Evolutionary conservation across 2,113 vertebrate genomes (phyloP).

Genomic region (Malurus cyaneus): DNA sequence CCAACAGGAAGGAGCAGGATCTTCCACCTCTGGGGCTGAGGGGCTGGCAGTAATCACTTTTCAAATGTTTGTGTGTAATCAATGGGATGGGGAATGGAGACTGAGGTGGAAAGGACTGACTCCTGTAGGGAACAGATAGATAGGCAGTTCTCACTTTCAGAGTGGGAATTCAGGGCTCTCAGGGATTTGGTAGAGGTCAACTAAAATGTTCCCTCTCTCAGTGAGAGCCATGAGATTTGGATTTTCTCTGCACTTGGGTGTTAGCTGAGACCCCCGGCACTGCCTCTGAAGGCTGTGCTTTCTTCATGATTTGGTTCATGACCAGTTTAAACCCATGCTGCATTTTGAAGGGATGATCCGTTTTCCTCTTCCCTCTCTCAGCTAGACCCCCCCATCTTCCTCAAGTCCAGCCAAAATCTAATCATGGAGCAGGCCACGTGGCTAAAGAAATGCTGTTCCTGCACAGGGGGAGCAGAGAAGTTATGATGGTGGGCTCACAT

Average conservation of each 20-base stretch:
- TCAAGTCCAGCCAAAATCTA: neutral
- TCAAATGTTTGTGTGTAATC: neutral
- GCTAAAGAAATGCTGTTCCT: neutral
- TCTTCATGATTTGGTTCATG: neutral
- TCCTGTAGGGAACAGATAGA: neutral
- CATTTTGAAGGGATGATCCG: neutral
- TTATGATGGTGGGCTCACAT: neutral
- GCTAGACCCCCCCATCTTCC: neutral
- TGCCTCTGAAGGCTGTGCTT: neutral
- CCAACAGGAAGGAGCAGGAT: neutral
- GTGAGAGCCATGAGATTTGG: neutral
- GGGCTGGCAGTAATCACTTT: neutral
- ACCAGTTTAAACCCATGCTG: neutral
- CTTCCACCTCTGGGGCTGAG: neutral
- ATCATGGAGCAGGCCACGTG: neutral
- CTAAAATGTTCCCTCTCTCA: neutral
- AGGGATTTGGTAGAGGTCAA: neutral
- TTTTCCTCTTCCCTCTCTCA: neutral
- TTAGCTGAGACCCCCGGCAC: neutral
- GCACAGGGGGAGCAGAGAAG: neutral
- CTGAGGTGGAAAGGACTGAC: neutral
- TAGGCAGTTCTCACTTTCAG: neutral
- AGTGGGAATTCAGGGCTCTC: neutral
- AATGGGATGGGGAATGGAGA: neutral
- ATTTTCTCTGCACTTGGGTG: neutral